Evolutionary conservation across 2,888 invertebrate genomes (phyloP), one percentile per base, ranked within the genome.

Genomic region (Dusona sp.): DNA sequence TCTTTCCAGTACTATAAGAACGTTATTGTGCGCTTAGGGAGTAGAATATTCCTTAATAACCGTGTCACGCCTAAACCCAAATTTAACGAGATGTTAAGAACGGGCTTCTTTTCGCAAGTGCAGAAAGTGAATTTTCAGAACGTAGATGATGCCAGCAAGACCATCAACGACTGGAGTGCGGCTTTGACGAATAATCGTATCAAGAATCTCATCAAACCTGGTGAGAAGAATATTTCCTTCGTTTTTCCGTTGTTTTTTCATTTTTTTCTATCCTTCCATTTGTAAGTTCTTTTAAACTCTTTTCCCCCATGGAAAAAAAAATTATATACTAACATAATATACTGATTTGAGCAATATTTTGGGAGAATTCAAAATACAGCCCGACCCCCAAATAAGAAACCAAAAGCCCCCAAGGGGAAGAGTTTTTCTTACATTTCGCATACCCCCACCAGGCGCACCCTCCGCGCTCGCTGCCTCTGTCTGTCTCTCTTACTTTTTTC

Each of bases 101-200:
- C 96, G 64, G 94, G 95, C 45, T 98, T 97, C 91, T 94, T 95
- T 64, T 96, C 97, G 0, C 95, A 95, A 33, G 95, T 96, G 11
- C 95, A 97, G 90, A 94, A 95, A 68, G 87, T 97, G 0, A 93
- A 97, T 91, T 98, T 98, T 89, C 88, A 80, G 0, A 93, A 95
- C 1, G 91, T 89, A 0, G 93, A 92, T 1, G 95, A 95, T 0
- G 89, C 94, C 0, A 94, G 94, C 2, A 87, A 92, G 4, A 93
- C 92, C 0, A 98, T 99, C 70, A 99, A 99, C 92, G 90, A 94
- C 48, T 98, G 98, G 98, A 98, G 96, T 51, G 96, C 96, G 91
- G 93, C 95, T 6, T 96, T 97, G 91, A 99, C 99, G 0, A 96
- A 97, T 78, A 94, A 97, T 13, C 97, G 97, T 93, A 99, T 99